Base-by-base conservation (phyloP, 2,888 invertebrate genomes). In the Hypomecis atomaria region DNA sequence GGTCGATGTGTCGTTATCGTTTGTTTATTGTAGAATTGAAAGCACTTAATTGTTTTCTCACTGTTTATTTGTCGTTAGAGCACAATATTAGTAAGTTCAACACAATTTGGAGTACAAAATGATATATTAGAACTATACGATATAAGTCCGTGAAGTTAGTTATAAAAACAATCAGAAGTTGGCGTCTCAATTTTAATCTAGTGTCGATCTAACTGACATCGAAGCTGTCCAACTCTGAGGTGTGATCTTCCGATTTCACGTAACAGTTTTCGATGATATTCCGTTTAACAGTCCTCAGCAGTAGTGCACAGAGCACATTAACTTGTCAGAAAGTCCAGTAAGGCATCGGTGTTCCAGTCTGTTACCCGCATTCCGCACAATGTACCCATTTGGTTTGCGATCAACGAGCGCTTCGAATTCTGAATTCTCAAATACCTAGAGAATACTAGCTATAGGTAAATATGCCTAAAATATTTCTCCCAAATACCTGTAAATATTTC, bases 271-370 rank as follows among this genome's bases (percentile, higher is more conserved):
- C 34, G 36, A 62, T 62, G 62, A 66, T 59, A 65, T 63, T 68
- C 66, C 59, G 72, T 71, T 76, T 74, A 64, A 52, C 57, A 65
- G 66, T 62, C 59, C 52, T 59, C 48, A 49, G 58, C n/a, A 60
- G 59, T 23, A 23, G 23, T 23, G 23, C 3, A 23, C 23, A 23
- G 23, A 59, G 65, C 63, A 48, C 53, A 68, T 68, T 67, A 71
- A 55, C 68, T 68, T 71, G 74, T 71, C 75, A 71, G 79, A 79
- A 72, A 79, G 74, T 82, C 82, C 80, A 75, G 80, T 76, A 78
- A 79, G 81, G 79, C 79, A 81, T 78, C 77, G 73, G 77, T 77
- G 87, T 89, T 89, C 89, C 87, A 89, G 82, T 88, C 89, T 89
- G 87, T 82, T 90, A 78, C 65, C 77, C 71, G 79, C 84, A 87